Conservation (phyloP, 1,140 invertebrate species). For the Bombus pyrosoma region DNA sequence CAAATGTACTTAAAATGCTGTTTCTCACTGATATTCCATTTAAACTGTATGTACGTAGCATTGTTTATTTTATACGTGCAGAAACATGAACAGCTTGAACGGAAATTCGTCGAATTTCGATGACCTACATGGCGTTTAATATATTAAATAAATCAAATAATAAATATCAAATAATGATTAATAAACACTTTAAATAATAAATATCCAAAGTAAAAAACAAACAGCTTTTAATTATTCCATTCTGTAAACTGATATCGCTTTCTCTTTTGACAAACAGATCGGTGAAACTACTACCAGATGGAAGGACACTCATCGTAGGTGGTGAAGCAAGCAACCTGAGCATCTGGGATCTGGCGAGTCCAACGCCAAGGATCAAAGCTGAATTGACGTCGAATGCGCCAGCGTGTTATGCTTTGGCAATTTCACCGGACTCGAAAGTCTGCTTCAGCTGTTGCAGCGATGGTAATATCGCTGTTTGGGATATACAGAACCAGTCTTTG, state of each 20-base stretch:
- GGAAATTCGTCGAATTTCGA: neutral
- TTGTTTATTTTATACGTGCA: neutral
- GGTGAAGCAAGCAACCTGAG: constrained; percentile 98
- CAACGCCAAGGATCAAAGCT: constrained; percentile 94
- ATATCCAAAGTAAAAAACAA: too few relatives aligned
- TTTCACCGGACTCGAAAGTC: constrained; percentile 97
- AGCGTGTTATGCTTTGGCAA: constrained; percentile 98
- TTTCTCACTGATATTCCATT: neutral
- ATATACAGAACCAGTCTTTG: constrained; percentile 95
- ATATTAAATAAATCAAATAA: neutral
- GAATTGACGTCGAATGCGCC: constrained; percentile 98
- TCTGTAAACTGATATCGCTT: neutral
- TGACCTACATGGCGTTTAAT: neutral
- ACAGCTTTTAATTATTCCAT: neutral
- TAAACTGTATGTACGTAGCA: neutral
- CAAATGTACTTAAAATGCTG: neutral
- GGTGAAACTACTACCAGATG: constrained; percentile 98
- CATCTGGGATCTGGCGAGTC: constrained; percentile 97
- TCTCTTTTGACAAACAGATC: constrained; percentile 75
- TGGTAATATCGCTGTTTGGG: constrained; percentile 98
- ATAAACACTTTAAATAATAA: neutral
- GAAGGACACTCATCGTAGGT: constrained; percentile 97
- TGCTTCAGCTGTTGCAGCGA: constrained; percentile 98
- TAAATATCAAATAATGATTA: too few relatives aligned
- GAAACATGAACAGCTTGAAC: neutral